Conservation (phyloP, 2,888 invertebrate genomes). For the Julus scandinavius region DNA sequence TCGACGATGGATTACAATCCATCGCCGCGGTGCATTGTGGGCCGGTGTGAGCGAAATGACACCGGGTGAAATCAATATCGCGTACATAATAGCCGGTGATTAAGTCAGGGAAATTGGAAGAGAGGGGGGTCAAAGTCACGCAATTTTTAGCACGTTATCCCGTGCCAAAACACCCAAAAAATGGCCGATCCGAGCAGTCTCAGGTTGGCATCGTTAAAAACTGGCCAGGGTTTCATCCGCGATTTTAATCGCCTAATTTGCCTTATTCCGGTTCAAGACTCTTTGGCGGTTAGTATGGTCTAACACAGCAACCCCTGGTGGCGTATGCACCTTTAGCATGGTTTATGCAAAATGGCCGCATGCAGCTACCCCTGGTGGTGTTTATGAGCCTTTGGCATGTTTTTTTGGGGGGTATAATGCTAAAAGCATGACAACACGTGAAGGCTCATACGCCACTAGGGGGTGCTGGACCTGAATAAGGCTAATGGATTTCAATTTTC, state of each 20-base stretch:
- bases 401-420: too few species aligned
- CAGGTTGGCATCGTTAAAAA: background rate
- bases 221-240: background rate
- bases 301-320: too few species aligned
- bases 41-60: background rate
- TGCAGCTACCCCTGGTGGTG: too few species aligned
- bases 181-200: background rate
- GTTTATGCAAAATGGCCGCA: too few species aligned
- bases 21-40: slow-evolving; percentile 25
- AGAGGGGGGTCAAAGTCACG: slow-evolving; percentile 7
- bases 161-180: background rate
- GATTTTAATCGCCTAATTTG: slow-evolving; percentile 10
- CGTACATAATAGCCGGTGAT: slow-evolving; percentile 26
- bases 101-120: background rate
- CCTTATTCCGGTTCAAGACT: background rate
- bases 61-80: slow-evolving; percentile 18
- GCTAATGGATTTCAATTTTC: background rate
- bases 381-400: too few species aligned
- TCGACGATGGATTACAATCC: slow-evolving; percentile 20
- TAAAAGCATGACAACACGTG: background rate
- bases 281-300: too few species aligned
- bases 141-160: background rate
- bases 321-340: too few species aligned
- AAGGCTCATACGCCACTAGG: too few species aligned
- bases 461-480: too few species aligned